phyloP scores from a whole-genome alignment of 1,140 invertebrate species.

The Temnothorax curvispinosus region DNA sequence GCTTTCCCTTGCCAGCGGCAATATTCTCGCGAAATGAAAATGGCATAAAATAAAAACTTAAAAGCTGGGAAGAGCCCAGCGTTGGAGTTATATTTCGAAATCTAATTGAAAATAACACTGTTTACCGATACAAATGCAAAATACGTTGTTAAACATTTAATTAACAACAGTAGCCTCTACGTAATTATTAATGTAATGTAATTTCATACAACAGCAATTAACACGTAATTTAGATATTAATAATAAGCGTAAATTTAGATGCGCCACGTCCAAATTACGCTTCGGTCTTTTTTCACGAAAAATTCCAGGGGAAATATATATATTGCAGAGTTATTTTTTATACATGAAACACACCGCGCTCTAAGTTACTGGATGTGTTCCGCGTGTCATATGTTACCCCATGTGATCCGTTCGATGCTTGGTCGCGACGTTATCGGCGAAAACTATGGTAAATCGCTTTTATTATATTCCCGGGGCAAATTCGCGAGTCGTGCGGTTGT shows the following conservation, averaged over 20 bases:
- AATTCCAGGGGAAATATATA: neutral
- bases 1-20: neutral
- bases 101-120: slow-evolving; percentile 37
- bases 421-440: slow-evolving; percentile 18
- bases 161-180: neutral
- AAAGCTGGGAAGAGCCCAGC: neutral
- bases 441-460: slow-evolving; percentile 58
- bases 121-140: neutral
- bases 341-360: slow-evolving; percentile 6
- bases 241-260: neutral
- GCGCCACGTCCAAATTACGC: neutral
- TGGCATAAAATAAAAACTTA: slow-evolving; percentile 38
- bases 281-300: neutral
- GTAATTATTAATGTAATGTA: neutral
- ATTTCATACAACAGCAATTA: neutral
- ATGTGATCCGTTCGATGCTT: slow-evolving; percentile 3
- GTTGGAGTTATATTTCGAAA: slow-evolving; percentile 16
- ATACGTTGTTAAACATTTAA: neutral
- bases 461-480: slow-evolving; percentile 62
- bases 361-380: slow-evolving; percentile 45
- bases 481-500: slow-evolving; percentile 66
- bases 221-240: neutral
- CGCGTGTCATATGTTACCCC: slow-evolving; percentile 46
- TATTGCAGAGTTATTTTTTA: neutral
- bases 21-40: slow-evolving; percentile 19